Evolutionary conservation across 2,797 vertebrate genomes (phyloP), one percentile per base, ranked within the genome.

Genomic region (Argya squamiceps): DNA sequence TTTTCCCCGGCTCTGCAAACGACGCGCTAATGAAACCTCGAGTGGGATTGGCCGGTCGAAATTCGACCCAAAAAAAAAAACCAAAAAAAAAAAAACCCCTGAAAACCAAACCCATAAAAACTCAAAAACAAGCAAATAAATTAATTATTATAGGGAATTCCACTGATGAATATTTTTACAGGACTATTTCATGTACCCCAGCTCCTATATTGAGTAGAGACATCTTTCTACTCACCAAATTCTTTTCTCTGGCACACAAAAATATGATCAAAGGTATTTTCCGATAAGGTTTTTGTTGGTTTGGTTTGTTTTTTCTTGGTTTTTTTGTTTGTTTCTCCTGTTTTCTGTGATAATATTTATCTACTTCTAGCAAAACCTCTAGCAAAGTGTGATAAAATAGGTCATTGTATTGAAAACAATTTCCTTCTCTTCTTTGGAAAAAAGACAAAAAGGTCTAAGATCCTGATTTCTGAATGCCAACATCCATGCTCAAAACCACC

Each of bases 1-100:
- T 74, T 70, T 92, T 68, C 91, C 91, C 11, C 12, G 36, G 85
- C 90, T 82, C 70, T 15, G 65, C 88, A 81, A 94, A 78, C 50
- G 39, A 32, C 2, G 44, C 27, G 7, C 55, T 94, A 93, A 94
- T 55, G 69, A 89, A 91, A 63, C 37, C 16, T 49, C 6, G 11
- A 58, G 68, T 39, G 39, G 34, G 44, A 56, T 15, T 30, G 30
- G 32, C 29, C 49, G 63, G 63, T 46, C 27, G 60, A 74, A 95
- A 91, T 37, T 37, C 2, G 21, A 39, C 18, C 18, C 9, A 10
- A 4, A 32, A 32, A 29, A 52, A 53, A 52, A 52, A 47, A 23
- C 5, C 2, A 27, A 10, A 27, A 50, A 50, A 50, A 15, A 16
- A 27, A 27, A 17, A 18, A 41, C 41, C 17, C 10, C 22, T 36